Evolutionary conservation across 2,888 invertebrate genomes (phyloP).

Genomic region (Orgyia antiqua): DNA sequence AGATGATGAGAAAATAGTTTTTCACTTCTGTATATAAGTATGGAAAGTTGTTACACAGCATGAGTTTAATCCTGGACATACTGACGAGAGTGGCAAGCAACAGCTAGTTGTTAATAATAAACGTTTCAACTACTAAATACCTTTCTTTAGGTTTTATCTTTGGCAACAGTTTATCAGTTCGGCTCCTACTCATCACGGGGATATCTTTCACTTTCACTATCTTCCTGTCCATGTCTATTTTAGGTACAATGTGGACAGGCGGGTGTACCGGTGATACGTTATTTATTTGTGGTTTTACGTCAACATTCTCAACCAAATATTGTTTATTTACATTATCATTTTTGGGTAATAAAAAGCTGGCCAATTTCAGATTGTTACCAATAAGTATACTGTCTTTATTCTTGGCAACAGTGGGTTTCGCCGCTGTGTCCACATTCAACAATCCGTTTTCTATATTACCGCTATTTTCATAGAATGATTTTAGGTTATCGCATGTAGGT

Average conservation of each 20-base stretch:
- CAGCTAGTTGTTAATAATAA: too few relatives aligned
- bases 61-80: too few relatives aligned
- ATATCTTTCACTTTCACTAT: slow-evolving; percentile 58
- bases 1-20: too few relatives aligned
- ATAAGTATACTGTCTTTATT: slow-evolving; percentile 44
- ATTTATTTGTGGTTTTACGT: slow-evolving; percentile 46
- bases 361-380: slow-evolving; percentile 61
- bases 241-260: slow-evolving; percentile 39
- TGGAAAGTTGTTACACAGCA: too few relatives aligned
- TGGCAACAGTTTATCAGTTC: slow-evolving; percentile 50
- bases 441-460: slow-evolving; percentile 60
- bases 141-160: slow-evolving; percentile 67
- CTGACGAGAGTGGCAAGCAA: too few relatives aligned
- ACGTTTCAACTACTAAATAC: too few relatives aligned
- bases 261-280: slow-evolving; percentile 24
- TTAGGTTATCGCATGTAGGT: slow-evolving; percentile 63
- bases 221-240: slow-evolving; percentile 59
- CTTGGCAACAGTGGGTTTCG: slow-evolving; percentile 44
- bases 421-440: slow-evolving; percentile 31
- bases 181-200: slow-evolving; percentile 34
- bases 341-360: slow-evolving; percentile 62
- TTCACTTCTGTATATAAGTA: too few relatives aligned
- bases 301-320: slow-evolving; percentile 39
- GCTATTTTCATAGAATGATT: slow-evolving; percentile 70
- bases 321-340: slow-evolving; percentile 41